phyloP scores from a whole-genome alignment of 2,797 vertebrate genomes.

The Helarctos malayanus region DNA sequence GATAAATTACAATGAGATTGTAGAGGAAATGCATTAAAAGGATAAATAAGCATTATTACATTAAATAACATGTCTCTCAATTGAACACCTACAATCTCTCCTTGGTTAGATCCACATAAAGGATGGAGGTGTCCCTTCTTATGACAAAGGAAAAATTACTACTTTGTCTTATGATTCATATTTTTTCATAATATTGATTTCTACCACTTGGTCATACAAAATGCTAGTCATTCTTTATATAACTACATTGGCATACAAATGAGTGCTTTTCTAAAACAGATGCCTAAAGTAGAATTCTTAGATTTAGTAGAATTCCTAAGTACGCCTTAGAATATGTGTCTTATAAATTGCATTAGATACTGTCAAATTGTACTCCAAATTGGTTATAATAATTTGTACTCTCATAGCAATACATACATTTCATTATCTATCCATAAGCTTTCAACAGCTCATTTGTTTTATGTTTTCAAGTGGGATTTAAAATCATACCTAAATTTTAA shows the following conservation, averaged over 20 bases:
- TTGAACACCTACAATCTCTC: not conserved
- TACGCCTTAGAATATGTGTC: not conserved
- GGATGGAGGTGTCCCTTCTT: not conserved
- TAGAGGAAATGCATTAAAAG: not conserved
- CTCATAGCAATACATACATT: not conserved
- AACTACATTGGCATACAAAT: not conserved
- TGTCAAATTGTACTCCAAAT: not conserved
- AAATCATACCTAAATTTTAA: not conserved
- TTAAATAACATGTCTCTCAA: not conserved
- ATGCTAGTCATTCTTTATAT: not conserved
- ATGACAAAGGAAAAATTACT: not conserved
- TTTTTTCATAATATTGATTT: not conserved
- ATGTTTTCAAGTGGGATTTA: not conserved
- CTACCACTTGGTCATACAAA: not conserved
- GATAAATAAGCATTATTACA: not conserved
- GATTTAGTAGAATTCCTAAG: not conserved
- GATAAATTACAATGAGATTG: not conserved
- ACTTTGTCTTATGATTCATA: not conserved
- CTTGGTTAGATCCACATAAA: not conserved
- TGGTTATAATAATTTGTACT: not conserved
- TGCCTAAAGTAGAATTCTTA: not conserved
- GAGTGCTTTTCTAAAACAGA: not conserved
- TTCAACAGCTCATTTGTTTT: not conserved
- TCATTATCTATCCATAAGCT: not conserved
- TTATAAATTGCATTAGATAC: not conserved